Percentiles rank a stretch among this genome's conserved stretches.
These are phyloP conservation scores for Ectropis crepuscularia DNA, from an alignment of 2,888 invertebrate genomes.

Conservation along the genomic window DNA sequence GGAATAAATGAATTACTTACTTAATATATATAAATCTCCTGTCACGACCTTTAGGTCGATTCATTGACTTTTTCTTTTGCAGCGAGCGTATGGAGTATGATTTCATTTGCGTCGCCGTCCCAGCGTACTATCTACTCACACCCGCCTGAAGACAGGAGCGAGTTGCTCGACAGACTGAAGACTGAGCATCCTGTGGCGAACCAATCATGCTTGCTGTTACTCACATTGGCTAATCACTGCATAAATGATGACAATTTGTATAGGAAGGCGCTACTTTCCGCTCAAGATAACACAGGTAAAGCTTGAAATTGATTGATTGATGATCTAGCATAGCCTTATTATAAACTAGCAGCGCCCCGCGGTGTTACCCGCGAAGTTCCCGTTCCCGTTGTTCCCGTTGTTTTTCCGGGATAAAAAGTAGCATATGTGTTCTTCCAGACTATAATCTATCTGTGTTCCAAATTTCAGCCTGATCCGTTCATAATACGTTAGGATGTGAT, in stretches of 20 bases:
- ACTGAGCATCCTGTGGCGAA: constrained; percentile 91
- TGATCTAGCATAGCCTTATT: no score
- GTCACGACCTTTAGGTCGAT: no score
- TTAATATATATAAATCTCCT: no score
- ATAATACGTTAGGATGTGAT: no score
- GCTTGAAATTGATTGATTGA: background rate
- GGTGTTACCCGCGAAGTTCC: no score
- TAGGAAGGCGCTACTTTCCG: constrained; percentile 92
- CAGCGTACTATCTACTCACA: constrained; percentile 65
- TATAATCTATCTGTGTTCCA: no score
- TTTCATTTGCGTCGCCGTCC: constrained; percentile 86
- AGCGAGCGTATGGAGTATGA: constrained; percentile 92
- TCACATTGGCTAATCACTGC: constrained; percentile 96
- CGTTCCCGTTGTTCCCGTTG: no score
- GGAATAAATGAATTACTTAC: no score
- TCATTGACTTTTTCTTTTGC: constrained; percentile 20
- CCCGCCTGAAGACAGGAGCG: constrained; percentile 69
- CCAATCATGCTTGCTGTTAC: constrained; percentile 94
- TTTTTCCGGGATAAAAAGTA: no score
- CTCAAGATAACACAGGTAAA: constrained; percentile 91
- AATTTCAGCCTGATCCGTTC: no score
- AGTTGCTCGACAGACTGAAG: constrained; percentile 78
- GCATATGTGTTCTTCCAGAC: no score
- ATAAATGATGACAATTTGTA: constrained; percentile 92
- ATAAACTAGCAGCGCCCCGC: no score